phyloP scores from a whole-genome alignment of 2,113 vertebrate genomes.

The Pipra filicauda region DNA sequence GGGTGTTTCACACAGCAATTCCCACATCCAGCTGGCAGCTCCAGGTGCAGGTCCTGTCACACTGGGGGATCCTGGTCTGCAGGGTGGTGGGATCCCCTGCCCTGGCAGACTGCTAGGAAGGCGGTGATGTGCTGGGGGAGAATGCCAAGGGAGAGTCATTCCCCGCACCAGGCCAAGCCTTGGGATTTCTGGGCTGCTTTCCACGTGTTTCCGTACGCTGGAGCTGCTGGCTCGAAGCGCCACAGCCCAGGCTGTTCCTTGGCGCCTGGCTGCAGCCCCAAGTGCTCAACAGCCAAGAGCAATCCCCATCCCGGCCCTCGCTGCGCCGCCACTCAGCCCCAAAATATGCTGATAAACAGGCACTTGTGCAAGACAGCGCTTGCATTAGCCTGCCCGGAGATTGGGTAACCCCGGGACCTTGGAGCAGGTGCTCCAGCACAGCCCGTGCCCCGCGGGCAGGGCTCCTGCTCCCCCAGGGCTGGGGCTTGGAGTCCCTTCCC shows the following conservation, averaged over 20 bases:
- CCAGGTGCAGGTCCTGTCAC: not conserved
- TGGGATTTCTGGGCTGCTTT: not conserved
- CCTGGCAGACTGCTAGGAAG: not conserved
- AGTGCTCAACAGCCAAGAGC: not conserved
- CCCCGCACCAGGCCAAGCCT: not conserved
- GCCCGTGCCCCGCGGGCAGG: not conserved
- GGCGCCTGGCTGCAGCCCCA: not conserved
- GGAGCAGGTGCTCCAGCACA: constrained; percentile 31
- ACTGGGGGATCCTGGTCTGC: accelerated
- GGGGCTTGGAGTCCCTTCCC: not conserved
- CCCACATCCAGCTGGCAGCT: not conserved
- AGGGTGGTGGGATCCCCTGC: not conserved
- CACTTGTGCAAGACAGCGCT: not conserved
- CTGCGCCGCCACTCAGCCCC: not conserved
- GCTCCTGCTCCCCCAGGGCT: not conserved
- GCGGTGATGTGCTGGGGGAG: accelerated
- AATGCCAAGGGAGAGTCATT: not conserved
- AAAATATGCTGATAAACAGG: not conserved
- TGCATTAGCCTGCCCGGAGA: constrained; percentile 8
- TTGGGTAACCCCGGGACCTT: constrained; percentile 4
- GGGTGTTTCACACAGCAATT: not conserved
- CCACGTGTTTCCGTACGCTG: not conserved
- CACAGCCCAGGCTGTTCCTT: not conserved
- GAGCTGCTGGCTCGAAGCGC: not conserved
- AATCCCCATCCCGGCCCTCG: not conserved